These are phyloP conservation scores for Lordiphosa mommai DNA, from an alignment of 1,140 invertebrate genomes.

Conservation along the genomic window DNA sequence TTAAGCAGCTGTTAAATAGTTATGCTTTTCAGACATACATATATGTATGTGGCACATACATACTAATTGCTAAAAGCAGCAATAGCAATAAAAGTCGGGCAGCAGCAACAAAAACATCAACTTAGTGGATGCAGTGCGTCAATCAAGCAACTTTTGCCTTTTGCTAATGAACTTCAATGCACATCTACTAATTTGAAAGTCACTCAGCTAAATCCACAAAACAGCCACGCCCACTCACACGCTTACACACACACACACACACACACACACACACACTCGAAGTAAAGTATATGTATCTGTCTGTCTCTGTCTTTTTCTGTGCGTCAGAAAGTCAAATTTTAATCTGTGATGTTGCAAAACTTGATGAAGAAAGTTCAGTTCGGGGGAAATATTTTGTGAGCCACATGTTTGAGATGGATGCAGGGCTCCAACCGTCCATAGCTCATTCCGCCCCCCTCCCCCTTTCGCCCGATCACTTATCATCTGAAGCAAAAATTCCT, in stretches of 20 bases:
- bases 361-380: conserved; percentile 70
- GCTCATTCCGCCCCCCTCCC: conserved; percentile 29
- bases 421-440: conserved; percentile 43
- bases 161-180: conserved; percentile 66
- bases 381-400: conserved; percentile 25
- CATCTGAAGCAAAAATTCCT: conserved; percentile 38
- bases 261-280: neutral
- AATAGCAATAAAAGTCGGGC: conserved; percentile 20
- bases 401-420: conserved; percentile 58
- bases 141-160: conserved; percentile 64
- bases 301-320: conserved; percentile 43
- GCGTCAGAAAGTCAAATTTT: conserved; percentile 72
- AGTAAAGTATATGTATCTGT: conserved; percentile 26
- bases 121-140: conserved; percentile 51
- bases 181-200: conserved; percentile 72
- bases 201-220: conserved; percentile 67
- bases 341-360: conserved; percentile 74
- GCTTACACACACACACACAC: neutral
- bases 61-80: conserved; percentile 11
- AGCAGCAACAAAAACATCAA: conserved; percentile 10
- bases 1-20: too few species aligned
- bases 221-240: conserved; percentile 38
- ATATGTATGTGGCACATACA: too few species aligned
- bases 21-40: too few species aligned
- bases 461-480: conserved; percentile 13